Base-by-base conservation (phyloP, 2,888 invertebrate species). In the Eilema depressum region DNA sequence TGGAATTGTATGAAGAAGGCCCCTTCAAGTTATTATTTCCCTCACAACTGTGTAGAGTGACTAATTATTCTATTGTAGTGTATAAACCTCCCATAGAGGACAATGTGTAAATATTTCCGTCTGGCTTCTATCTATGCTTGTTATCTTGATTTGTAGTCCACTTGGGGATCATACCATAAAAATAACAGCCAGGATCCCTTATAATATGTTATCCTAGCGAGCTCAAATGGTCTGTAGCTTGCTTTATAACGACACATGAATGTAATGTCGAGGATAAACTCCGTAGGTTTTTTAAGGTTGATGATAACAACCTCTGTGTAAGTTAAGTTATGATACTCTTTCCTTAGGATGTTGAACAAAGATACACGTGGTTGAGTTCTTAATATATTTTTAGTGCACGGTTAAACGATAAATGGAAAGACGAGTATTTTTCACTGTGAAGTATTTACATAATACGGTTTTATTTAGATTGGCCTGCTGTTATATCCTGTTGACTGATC, bases 141-240 rank as follows among this genome's bases (percentile, higher is more conserved):
- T 92, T 92, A 92, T 92, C 92, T 91, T 93, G 92, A 93, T 92
- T 92, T 93, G 92, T 92, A 88, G 92, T 89, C 88, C 88, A 89
- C 91, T 89, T 87, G 89, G 88, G 89, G 86, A 84, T 83, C 79
- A 85, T 85, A 83, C 82, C 88, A 90, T 91, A 92, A 92, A 92
- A 92, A 92, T 92, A 92, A 92, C 87, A 89, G 86, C 83, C 82
- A 85, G 80, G 82, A 83, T 85, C 85, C 85, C 84, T 83, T 84
- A 86, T 85, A 88, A 88, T 89, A 90, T 88, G 87, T 88, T 89
- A 86, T 81, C 83, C 86, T 81, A 83, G 80, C 81, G 83, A 76
- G 86, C 85, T 87, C 89, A 86, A 91, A 91, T 89, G 89, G 89
- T 83, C 83, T 88, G 89, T 85, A 86, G 81, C 82, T 81, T 88